phyloP scores from a whole-genome alignment of 2,113 vertebrate genomes.

The Anoplopoma fimbria region DNA sequence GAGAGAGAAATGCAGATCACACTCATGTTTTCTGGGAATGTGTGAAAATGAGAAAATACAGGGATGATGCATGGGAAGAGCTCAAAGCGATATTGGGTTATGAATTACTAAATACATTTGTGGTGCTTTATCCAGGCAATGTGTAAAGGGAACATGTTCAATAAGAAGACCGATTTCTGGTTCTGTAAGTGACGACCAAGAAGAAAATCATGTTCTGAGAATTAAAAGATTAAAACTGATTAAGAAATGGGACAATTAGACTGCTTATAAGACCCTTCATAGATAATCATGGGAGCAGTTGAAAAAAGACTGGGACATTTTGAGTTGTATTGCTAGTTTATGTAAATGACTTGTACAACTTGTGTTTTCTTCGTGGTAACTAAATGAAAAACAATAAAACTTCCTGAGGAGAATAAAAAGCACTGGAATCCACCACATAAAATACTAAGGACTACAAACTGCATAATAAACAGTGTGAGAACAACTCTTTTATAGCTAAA shows the following conservation, averaged over 20 bases:
- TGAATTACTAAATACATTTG: too few relatives aligned
- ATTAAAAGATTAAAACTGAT: too few relatives aligned
- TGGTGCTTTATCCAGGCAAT: too few relatives aligned
- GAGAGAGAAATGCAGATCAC: too few relatives aligned
- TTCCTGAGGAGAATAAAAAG: background rate
- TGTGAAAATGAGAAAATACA: background rate
- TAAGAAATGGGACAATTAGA: background rate
- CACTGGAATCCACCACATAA: background rate
- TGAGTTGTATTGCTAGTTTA: background rate
- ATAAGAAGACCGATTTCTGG: too few relatives aligned
- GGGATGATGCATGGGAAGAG: background rate
- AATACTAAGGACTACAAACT: background rate
- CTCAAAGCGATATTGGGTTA: background rate
- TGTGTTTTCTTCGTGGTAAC: background rate
- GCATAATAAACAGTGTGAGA: background rate
- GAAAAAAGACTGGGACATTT: background rate
- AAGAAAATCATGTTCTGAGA: too few relatives aligned
- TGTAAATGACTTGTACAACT: background rate
- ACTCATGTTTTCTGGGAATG: too few relatives aligned
- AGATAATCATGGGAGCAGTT: background rate
- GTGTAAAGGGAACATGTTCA: too few relatives aligned
- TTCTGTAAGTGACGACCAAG: too few relatives aligned
- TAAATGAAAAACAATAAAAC: background rate
- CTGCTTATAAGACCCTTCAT: background rate
- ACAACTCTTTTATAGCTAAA: background rate